Conservation (phyloP, 2,797 vertebrate genomes). For the Ceryle rudis region DNA sequence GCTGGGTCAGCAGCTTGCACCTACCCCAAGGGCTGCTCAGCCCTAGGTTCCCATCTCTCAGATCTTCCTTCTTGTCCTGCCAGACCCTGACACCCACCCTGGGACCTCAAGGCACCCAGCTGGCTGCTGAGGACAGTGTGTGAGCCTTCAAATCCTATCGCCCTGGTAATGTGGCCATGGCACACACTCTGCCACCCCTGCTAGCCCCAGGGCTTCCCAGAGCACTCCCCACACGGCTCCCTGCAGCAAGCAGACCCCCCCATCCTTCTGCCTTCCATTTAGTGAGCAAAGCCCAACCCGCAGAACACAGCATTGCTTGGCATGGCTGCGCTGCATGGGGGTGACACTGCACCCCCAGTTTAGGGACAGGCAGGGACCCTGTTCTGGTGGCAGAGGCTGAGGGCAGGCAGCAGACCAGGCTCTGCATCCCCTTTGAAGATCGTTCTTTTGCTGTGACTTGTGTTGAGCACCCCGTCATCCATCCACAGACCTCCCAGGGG, state of each 20-base stretch:
- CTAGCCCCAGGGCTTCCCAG: accelerated
- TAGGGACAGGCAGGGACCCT: neutral
- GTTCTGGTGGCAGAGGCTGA: neutral
- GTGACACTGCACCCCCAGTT: neutral
- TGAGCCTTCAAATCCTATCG: accelerated
- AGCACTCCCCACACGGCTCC: accelerated
- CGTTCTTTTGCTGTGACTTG: accelerated
- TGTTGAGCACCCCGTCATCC: neutral
- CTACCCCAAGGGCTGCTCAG: neutral
- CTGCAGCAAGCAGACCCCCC: neutral
- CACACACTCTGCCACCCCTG: accelerated
- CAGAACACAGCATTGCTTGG: neutral
- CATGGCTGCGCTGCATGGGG: accelerated
- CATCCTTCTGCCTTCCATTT: neutral
- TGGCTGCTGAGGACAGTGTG: neutral
- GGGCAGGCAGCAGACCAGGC: neutral
- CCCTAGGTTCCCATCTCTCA: neutral
- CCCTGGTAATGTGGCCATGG: accelerated
- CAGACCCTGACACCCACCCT: accelerated
- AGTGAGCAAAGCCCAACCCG: neutral
- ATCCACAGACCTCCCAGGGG: neutral
- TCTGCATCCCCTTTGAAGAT: neutral
- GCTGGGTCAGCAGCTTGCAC: neutral
- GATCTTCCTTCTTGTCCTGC: neutral
- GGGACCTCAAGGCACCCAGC: neutral